A percentile compares a stretch with the other conserved stretches of the same genome.
These are phyloP conservation scores for Fulica atra DNA, from an alignment of 2,113 vertebrate genomes.

Conservation along the genomic window DNA sequence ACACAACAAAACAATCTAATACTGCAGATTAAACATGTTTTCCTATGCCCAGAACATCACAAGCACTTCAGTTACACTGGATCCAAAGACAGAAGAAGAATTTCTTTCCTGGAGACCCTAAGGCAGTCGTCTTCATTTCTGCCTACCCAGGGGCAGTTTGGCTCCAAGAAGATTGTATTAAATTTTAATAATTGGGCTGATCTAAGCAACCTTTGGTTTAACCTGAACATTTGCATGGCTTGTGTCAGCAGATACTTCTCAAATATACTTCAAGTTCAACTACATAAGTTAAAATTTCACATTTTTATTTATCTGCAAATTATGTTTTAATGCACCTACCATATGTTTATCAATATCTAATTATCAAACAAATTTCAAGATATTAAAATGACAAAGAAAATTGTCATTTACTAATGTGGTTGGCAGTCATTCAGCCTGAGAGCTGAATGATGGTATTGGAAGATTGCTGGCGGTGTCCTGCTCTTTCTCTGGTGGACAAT, in stretches of 20 bases:
- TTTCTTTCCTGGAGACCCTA: not conserved
- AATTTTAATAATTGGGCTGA: not conserved
- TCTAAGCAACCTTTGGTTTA: not conserved
- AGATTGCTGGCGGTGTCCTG: not conserved
- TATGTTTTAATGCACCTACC: not conserved
- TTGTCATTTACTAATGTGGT: not conserved
- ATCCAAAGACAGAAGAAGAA: not conserved
- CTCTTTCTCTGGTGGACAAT: constrained; percentile 20
- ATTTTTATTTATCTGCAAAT: not conserved
- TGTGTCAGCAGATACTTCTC: not conserved
- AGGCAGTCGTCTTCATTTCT: not conserved
- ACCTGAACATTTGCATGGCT: not conserved
- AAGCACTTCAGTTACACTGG: not conserved
- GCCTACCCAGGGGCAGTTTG: not conserved
- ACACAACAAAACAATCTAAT: not conserved
- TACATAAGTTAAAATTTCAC: not conserved
- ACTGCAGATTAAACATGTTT: not conserved
- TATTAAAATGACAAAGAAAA: constrained; percentile 27
- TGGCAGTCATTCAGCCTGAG: constrained; percentile 19
- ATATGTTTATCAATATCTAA: not conserved
- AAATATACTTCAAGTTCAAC: not conserved
- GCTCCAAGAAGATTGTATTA: not conserved
- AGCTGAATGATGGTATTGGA: constrained; percentile 23
- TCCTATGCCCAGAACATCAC: not conserved
- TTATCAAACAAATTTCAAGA: not conserved